phyloP scores from a whole-genome alignment of 2,797 vertebrate genomes.

The Ctenosaura bakeri region DNA sequence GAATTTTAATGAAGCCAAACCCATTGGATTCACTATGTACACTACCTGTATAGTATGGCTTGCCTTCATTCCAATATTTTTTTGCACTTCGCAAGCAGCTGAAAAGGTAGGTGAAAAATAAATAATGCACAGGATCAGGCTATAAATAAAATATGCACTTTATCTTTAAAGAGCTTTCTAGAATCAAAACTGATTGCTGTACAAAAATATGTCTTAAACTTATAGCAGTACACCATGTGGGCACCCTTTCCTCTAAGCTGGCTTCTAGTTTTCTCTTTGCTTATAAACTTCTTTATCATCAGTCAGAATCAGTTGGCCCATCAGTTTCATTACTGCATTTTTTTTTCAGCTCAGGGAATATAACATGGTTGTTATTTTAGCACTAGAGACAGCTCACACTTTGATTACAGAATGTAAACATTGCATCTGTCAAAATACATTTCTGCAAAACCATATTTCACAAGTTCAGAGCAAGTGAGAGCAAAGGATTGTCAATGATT shows the following conservation, averaged over 20 bases:
- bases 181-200: background rate
- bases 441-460: background rate
- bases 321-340: conserved; percentile 66
- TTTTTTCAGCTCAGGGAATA: conserved; percentile 55
- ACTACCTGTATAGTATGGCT: conserved; percentile 99
- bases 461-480: conserved; percentile 25
- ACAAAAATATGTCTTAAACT: background rate
- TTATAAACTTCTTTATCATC: conserved; percentile 56
- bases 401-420: conserved; percentile 50
- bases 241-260: conserved; percentile 21
- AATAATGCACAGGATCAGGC: background rate
- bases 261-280: conserved; percentile 49
- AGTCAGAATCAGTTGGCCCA: conserved; percentile 63
- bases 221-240: background rate
- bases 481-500: background rate
- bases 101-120: conserved; percentile 92
- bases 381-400: conserved; percentile 48
- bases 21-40: conserved; percentile 99
- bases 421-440: conserved; percentile 13
- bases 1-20: conserved; percentile 99
- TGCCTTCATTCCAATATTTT: conserved; percentile 99
- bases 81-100: conserved; percentile 98
- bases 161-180: background rate
- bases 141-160: background rate
- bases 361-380: conserved; percentile 41